phyloP scores from a whole-genome alignment of 1,140 invertebrate genomes.

The Coenobita brevimanus region DNA sequence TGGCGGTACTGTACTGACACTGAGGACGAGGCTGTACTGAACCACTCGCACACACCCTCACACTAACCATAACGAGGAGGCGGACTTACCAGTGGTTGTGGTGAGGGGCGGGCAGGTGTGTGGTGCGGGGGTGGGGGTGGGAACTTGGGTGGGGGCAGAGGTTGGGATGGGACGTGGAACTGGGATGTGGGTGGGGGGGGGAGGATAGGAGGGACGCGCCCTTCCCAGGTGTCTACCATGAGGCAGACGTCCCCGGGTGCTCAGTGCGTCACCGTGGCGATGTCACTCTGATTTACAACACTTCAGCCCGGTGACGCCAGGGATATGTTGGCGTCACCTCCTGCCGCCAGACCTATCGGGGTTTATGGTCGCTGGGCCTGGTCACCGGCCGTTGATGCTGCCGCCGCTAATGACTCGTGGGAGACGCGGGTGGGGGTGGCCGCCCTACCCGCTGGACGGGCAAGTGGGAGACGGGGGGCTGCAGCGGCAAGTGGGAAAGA shows the following conservation, averaged over 20 bases:
- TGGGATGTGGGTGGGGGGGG: not conserved
- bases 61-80: too few species aligned
- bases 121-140: not conserved
- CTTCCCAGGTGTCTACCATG: not conserved
- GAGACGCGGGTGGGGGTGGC: not conserved
- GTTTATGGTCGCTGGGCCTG: not conserved
- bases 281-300: constrained; percentile 1
- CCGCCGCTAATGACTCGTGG: constrained; percentile 6
- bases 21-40: too few species aligned
- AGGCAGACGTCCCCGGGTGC: not conserved
- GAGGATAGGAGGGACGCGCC: not conserved
- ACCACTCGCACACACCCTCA: too few species aligned
- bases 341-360: not conserved
- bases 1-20: too few species aligned
- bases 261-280: not conserved
- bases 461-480: too few species aligned
- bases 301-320: not conserved
- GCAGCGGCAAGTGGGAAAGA: too few species aligned
- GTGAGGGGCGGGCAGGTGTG: too few species aligned
- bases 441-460: not conserved
- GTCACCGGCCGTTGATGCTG: too few species aligned
- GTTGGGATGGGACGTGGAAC: not conserved
- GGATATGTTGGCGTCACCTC: not conserved
- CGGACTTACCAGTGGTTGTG: too few species aligned
- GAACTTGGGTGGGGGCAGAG: not conserved